phyloP scores from a whole-genome alignment of 2,888 invertebrate species.

The Galeopsomyia nigrocyanea region DNA sequence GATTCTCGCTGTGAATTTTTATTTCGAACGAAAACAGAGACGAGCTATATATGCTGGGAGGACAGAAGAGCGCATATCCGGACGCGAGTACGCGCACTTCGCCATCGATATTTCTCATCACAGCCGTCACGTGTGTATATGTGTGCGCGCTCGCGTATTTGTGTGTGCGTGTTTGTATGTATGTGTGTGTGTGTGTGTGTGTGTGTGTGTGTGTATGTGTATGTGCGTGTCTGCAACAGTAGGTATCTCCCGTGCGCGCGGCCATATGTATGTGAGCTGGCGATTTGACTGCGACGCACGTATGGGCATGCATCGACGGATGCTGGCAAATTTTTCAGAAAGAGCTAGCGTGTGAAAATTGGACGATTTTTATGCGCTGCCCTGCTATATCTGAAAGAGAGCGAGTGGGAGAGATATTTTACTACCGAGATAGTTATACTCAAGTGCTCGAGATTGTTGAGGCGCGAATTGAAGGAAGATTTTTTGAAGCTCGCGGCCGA shows the following conservation, averaged over 20 bases:
- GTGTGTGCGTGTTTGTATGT: constrained; percentile 14
- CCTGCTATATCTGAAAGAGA: too few species aligned
- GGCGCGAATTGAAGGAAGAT: too few species aligned
- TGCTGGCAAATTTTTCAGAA: too few species aligned
- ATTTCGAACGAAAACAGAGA: not conserved
- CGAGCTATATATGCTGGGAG: not conserved
- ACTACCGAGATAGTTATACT: not conserved
- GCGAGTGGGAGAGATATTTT: constrained; percentile 2
- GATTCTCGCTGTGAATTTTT: not conserved
- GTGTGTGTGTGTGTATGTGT: not conserved
- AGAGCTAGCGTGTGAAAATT: too few species aligned
- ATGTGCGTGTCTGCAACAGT: not conserved
- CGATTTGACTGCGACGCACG: too few species aligned
- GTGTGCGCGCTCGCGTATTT: not conserved
- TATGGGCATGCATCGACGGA: too few species aligned
- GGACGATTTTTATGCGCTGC: too few species aligned
- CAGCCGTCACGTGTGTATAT: too few species aligned
- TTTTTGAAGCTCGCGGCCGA: too few species aligned
- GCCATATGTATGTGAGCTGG: too few species aligned
- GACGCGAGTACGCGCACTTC: not conserved
- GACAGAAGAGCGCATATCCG: not conserved
- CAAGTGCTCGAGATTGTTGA: too few species aligned
- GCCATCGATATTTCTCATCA: constrained; percentile 20
- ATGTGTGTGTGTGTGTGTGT: not conserved
- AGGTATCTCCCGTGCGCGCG: too few species aligned